A percentile compares a stretch with the other conserved stretches of the same genome.
phyloP scores from a whole-genome alignment of 1,140 invertebrate species.

The Choristoneura fumiferana region DNA sequence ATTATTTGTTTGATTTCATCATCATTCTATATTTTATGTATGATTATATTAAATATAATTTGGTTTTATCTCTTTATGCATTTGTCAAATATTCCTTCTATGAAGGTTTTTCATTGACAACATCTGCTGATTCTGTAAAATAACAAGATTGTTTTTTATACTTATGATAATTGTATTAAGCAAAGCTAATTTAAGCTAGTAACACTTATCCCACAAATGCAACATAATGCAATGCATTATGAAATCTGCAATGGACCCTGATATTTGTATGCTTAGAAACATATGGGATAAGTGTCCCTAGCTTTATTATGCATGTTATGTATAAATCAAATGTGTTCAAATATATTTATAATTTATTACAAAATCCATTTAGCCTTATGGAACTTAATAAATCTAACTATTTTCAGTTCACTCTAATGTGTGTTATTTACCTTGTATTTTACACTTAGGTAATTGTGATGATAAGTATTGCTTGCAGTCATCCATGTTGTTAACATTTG shows the following conservation, averaged over 20 bases:
- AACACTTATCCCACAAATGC: too few species aligned
- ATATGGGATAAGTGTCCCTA: too few species aligned
- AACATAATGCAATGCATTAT: too few species aligned
- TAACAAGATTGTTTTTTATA: constrained; percentile 6
- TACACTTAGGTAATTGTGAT: constrained; percentile 54
- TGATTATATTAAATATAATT: too few species aligned
- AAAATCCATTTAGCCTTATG: neutral
- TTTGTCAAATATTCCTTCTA: constrained; percentile 11
- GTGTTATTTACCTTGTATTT: constrained; percentile 50
- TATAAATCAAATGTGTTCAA: too few species aligned
- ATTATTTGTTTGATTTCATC: too few species aligned
- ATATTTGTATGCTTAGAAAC: too few species aligned
- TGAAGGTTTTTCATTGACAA: constrained; percentile 3
- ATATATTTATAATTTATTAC: too few species aligned
- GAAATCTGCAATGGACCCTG: too few species aligned
- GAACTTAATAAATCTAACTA: neutral
- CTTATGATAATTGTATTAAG: neutral
- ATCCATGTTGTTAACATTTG: constrained; percentile 53
- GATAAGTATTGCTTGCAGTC: constrained; percentile 55
- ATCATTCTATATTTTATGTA: neutral
- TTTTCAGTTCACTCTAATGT: neutral
- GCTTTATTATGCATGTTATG: too few species aligned
- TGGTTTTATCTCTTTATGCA: too few species aligned
- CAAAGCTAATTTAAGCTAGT: too few species aligned
- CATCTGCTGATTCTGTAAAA: constrained; percentile 1